These are phyloP conservation scores for Mystacornis crossleyi DNA, from an alignment of 2,113 vertebrate genomes.

Conservation along the genomic window DNA sequence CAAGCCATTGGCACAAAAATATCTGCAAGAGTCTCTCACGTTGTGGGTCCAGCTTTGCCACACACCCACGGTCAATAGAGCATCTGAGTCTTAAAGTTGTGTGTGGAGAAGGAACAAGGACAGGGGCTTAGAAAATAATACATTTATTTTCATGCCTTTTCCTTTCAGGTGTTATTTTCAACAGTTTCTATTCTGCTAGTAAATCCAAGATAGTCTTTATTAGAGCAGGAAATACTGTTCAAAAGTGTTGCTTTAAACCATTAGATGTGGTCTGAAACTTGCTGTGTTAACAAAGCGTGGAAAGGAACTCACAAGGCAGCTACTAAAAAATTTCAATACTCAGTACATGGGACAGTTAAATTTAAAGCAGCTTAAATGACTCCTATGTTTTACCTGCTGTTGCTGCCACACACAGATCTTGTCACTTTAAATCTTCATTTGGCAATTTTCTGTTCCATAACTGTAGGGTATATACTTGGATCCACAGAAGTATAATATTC, in stretches of 20 bases:
- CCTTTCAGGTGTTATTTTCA: background rate
- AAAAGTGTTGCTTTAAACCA: background rate
- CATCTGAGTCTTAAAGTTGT: background rate
- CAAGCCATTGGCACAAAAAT: background rate
- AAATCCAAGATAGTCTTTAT: background rate
- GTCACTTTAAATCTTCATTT: slow-evolving; percentile 59
- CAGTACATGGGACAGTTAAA: background rate
- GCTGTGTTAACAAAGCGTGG: background rate
- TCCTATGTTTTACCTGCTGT: slow-evolving; percentile 11
- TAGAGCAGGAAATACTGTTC: background rate
- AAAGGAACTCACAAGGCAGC: background rate
- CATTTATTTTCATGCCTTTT: background rate
- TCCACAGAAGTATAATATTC: slow-evolving; percentile 47
- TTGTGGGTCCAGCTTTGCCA: background rate
- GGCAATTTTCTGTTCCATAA: slow-evolving; percentile 47
- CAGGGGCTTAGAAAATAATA: background rate
- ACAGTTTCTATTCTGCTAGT: background rate
- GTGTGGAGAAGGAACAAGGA: background rate
- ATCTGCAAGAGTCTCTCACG: background rate
- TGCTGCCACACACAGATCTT: slow-evolving; percentile 33
- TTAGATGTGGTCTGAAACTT: background rate
- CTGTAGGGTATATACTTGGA: slow-evolving; percentile 59
- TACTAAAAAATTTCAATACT: background rate
- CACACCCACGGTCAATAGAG: background rate
- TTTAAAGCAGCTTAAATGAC: slow-evolving; percentile 29